These are phyloP conservation scores for Acronicta psi DNA, from an alignment of 2,888 invertebrate genomes.

Conservation along the genomic window DNA sequence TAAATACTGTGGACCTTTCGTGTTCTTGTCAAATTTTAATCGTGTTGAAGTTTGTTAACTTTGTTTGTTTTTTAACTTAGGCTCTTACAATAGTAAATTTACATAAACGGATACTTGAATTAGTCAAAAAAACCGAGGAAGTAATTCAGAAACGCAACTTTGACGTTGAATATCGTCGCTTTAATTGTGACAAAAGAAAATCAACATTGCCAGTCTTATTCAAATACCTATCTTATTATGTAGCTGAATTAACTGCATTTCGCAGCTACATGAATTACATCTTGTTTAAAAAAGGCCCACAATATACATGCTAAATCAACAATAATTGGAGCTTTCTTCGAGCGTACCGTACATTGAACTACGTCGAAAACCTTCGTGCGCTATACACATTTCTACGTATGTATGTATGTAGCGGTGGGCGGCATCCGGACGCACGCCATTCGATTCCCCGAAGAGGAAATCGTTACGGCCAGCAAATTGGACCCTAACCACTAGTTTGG, in stretches of 20 bases:
- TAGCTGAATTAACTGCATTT: too few species aligned
- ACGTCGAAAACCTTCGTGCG: conserved; percentile 43
- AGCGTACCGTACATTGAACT: conserved; percentile 48
- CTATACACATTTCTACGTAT: conserved; percentile 46
- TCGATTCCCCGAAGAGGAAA: conserved; percentile 89
- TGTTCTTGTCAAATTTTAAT: not conserved
- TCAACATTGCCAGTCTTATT: too few species aligned
- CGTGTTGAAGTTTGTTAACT: too few species aligned
- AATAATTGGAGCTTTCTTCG: conserved; percentile 52
- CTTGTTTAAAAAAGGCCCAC: conserved; percentile 12
- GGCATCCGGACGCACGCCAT: conserved; percentile 85
- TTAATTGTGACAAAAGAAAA: too few species aligned
- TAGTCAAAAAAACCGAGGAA: too few species aligned
- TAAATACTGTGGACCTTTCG: conserved; percentile 7
- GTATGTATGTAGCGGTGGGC: conserved; percentile 69
- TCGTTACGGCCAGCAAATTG: conserved; percentile 87
- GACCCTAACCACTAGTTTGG: conserved; percentile 86
- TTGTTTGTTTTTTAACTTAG: too few species aligned
- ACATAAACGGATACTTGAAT: too few species aligned
- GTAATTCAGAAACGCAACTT: too few species aligned
- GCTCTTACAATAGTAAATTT: too few species aligned
- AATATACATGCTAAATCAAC: conserved; percentile 30
- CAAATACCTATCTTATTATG: too few species aligned
- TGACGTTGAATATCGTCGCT: too few species aligned
- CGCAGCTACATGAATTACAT: conserved; percentile 12